Percentiles rank a stretch among this genome's conserved stretches.
Evolutionary conservation across 30 jellyfish, hydroid and myxozoan genomes (phyloP).

Genomic region (Aurelia coerulea): DNA sequence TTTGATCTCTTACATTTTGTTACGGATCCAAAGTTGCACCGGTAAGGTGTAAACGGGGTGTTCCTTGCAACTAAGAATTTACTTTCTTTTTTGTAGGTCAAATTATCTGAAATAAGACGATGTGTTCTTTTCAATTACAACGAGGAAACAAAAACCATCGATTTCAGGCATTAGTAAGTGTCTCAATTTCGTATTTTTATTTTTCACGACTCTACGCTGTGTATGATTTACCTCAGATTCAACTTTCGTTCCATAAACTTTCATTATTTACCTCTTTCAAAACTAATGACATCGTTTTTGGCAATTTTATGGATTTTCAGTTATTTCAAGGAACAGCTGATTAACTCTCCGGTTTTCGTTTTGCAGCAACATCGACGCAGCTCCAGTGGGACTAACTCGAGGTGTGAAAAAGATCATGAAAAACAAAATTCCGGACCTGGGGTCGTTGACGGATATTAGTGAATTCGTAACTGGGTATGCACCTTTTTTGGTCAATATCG

Average conservation of each 20-base stretch:
- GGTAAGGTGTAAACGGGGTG: too few relatives aligned
- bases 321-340: not conserved
- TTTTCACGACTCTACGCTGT: too few relatives aligned
- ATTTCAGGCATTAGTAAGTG: constrained; percentile 92
- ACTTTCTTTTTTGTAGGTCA: constrained; percentile 51
- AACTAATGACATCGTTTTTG: too few relatives aligned
- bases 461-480: constrained; percentile 93
- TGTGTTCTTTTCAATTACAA: constrained; percentile 86
- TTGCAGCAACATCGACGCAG: constrained; percentile 86
- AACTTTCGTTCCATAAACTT: too few relatives aligned
- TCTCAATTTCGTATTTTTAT: not conserved
- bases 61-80: too few relatives aligned
- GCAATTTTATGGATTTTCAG: too few relatives aligned
- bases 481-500: not conserved
- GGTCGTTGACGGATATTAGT: constrained; percentile 88
- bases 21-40: too few relatives aligned
- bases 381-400: constrained; percentile 86
- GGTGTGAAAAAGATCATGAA: constrained; percentile 88
- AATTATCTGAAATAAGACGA: constrained; percentile 81
- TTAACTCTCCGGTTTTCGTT: not conserved
- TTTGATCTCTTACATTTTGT: too few relatives aligned
- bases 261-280: too few relatives aligned
- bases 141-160: constrained; percentile 75
- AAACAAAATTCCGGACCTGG: constrained; percentile 85
- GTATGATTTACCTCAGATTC: too few relatives aligned